Base-by-base conservation (phyloP, 2,888 invertebrate species). In the Ophion ventricosus region DNA sequence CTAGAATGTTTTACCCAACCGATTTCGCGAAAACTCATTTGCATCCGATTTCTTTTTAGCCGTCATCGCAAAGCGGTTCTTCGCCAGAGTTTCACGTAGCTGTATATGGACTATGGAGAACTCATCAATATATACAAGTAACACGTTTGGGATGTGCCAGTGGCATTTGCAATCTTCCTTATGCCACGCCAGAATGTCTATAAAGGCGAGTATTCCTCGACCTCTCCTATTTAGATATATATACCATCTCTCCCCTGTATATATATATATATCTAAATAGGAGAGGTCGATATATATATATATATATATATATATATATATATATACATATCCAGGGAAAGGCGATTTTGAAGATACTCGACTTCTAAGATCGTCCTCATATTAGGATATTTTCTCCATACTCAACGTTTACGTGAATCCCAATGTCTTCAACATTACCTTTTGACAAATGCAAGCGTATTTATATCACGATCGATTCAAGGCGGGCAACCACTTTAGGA, bases 141-240 rank as follows among this genome's bases (percentile, higher is more conserved):
- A 49, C 49, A 75, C 54, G 74, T 73, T 74, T 56, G 80, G 83
- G 86, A 86, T 86, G 86, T 83, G 73, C 86, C 82, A 85, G 83
- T 86, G 86, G 86, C 86, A 86, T 86, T 86, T 86, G 85, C 83
- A 67, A 81, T 82, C 76, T 77, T 80, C 73, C 78, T 80, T 43
- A 77, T 81, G 75, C 73, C 70, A 25, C 54, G 25, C 40, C 14
- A 54, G 70, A 70, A 64, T 66, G 79, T 63, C 25, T 72, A 43
- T 69, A 76, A 61, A 70, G 66, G 56, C 70, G 64, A 75, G 49
- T 49, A 66, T 35, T 70, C 25, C 23, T 66, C 74, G 61, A 75
- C 40, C 59, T 59, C 73, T 78, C 49, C 56, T 73, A 43, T 66
- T 67, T 11, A 64, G 11, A 20, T 59, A 57, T 54, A 63, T 56